Percentiles rank a stretch among this genome's conserved stretches.
Conservation (phyloP, 2,888 invertebrate species). For the Chymomyza caudatula region DNA sequence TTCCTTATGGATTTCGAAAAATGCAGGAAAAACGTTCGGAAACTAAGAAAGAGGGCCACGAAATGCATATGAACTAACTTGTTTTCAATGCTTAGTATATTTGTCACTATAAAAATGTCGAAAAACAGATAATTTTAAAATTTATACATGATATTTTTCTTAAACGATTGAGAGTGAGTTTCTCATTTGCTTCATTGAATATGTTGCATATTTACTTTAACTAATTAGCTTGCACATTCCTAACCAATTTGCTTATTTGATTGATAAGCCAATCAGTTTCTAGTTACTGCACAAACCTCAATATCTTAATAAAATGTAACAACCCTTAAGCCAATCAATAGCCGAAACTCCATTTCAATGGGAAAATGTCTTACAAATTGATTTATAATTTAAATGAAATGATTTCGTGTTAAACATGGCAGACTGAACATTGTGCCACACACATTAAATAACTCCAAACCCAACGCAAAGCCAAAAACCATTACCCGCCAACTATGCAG, state of each 20-base stretch:
- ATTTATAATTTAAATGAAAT: slow-evolving; percentile 61
- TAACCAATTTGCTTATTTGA: not conserved
- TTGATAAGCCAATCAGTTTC: not conserved
- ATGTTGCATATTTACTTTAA: not conserved
- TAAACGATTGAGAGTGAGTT: no score
- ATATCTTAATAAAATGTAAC: not conserved
- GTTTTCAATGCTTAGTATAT: no score
- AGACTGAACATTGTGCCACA: slow-evolving; percentile 18
- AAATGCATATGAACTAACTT: no score
- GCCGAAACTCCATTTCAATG: not conserved
- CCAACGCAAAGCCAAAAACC: slow-evolving; percentile 2
- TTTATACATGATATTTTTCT: no score
- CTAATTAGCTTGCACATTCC: not conserved
- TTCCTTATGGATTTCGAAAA: no score
- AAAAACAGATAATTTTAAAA: no score
- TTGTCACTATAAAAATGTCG: no score
- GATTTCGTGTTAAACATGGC: slow-evolving; percentile 19
- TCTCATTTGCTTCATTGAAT: not conserved
- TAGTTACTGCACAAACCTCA: not conserved
- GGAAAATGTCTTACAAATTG: slow-evolving; percentile 33
- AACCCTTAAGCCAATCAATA: not conserved
- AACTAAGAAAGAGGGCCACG: no score
- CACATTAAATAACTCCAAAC: not conserved
- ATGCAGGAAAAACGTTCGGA: no score
- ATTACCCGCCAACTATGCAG: slow-evolving; percentile 27